phyloP scores from a whole-genome alignment of 37 sponge, comb jelly and placozoan genomes.

The Oscarella lobularis region DNA sequence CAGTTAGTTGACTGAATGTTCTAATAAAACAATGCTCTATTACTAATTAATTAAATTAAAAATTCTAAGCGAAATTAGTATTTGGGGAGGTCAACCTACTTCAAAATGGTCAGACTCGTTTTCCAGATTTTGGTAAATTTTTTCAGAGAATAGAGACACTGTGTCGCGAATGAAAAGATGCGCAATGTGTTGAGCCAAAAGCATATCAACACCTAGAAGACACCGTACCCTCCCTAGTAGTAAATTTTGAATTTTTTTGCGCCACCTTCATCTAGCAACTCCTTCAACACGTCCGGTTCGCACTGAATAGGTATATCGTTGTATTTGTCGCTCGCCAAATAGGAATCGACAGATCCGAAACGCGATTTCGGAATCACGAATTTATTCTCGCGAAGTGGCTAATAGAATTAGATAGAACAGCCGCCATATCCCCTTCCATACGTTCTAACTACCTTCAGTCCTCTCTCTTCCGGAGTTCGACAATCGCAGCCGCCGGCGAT shows the following conservation, averaged over 20 bases:
- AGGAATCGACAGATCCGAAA: constrained; percentile 52
- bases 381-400: constrained; percentile 18
- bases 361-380: constrained; percentile 14
- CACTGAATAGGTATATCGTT: constrained; percentile 56
- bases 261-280: constrained; percentile 57
- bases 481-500: constrained; percentile 76
- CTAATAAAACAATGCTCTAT: constrained; percentile 12
- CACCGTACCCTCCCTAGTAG: too few relatives aligned
- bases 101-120: constrained; percentile 86
- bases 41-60: background rate
- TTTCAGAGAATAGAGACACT: constrained; percentile 68
- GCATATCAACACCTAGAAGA: constrained; percentile 57
- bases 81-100: too few relatives aligned
- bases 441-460: constrained; percentile 30
- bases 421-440: background rate
- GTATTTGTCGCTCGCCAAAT: constrained; percentile 46
- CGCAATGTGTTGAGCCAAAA: constrained; percentile 82
- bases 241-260: too few relatives aligned
- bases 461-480: constrained; percentile 79
- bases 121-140: constrained; percentile 60
- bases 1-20: constrained; percentile 97
- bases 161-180: constrained; percentile 91
- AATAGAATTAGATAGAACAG: background rate
- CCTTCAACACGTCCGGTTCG: constrained; percentile 43
- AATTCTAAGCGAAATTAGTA: too few relatives aligned